Percentiles rank a stretch among this genome's conserved stretches.
Evolutionary conservation across 2,797 vertebrate genomes (phyloP).

Genomic region (Sebastes baramenuke): DNA sequence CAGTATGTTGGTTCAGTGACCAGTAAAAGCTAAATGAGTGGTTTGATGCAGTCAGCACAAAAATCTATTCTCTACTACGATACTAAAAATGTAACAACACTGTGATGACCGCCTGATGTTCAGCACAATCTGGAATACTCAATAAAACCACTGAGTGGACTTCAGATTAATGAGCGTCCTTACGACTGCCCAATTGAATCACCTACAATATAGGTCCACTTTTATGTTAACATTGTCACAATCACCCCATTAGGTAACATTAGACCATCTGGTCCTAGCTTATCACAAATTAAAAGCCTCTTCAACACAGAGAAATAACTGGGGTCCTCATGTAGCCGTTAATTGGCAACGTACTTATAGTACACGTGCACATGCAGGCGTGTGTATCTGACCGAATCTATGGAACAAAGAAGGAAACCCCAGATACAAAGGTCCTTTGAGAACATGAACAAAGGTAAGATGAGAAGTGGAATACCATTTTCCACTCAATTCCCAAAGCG

Average conservation of each 20-base stretch:
- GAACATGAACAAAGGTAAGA: background rate
- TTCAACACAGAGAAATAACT: background rate
- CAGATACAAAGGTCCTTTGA: background rate
- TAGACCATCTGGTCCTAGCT: background rate
- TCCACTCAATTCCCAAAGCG: constrained; percentile 13
- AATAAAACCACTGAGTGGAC: background rate
- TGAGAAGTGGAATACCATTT: background rate
- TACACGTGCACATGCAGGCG: background rate
- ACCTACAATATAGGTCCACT: background rate
- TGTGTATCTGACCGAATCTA: background rate
- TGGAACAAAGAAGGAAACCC: background rate
- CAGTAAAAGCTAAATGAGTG: background rate
- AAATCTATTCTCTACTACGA: background rate
- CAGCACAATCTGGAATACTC: background rate
- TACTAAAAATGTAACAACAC: background rate
- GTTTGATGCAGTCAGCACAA: background rate
- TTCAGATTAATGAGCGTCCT: background rate
- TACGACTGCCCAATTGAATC: background rate
- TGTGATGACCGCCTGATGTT: background rate
- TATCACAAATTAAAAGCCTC: background rate
- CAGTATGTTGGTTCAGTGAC: background rate
- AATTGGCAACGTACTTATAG: background rate
- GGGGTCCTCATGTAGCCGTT: background rate
- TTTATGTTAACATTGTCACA: background rate
- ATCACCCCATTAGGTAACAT: background rate